These are phyloP conservation scores for Erebia ligea DNA, from an alignment of 2,888 invertebrate species.

Conservation along the genomic window DNA sequence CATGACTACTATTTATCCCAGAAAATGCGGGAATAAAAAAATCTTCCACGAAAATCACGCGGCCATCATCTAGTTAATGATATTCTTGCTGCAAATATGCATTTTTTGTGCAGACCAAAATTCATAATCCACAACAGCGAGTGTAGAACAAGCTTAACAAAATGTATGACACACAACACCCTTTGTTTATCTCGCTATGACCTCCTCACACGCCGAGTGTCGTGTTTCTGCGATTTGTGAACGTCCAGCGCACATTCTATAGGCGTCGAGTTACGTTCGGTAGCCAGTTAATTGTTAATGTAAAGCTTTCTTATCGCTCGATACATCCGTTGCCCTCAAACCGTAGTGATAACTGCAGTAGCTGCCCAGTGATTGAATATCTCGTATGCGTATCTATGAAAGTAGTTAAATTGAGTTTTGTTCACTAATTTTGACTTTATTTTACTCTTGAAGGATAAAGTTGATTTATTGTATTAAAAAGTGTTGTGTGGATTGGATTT, in stretches of 20 bases:
- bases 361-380: conserved; percentile 1
- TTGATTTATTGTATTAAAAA: neutral
- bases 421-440: neutral
- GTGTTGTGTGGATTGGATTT: neutral
- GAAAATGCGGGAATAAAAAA: too few relatives aligned
- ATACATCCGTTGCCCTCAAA: conserved; percentile 21
- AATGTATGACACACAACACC: conserved; percentile 1
- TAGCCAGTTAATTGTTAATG: conserved; percentile 23
- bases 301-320: conserved; percentile 31
- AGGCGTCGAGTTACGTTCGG: conserved; percentile 13
- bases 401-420: neutral
- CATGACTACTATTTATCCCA: too few relatives aligned
- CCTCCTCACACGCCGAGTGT: conserved; percentile 14
- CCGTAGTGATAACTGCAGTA: conserved; percentile 13
- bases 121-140: too few relatives aligned
- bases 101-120: too few relatives aligned
- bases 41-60: too few relatives aligned
- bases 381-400: conserved; percentile 11
- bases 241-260: neutral
- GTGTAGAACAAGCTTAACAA: neutral
- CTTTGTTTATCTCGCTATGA: conserved; percentile 12
- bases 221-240: conserved; percentile 10
- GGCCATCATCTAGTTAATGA: too few relatives aligned
- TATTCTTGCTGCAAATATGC: too few relatives aligned
- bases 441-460: neutral